Percentiles rank a stretch among this genome's conserved stretches.
phyloP scores from a whole-genome alignment of 2,113 vertebrate genomes.

The Grus americana region DNA sequence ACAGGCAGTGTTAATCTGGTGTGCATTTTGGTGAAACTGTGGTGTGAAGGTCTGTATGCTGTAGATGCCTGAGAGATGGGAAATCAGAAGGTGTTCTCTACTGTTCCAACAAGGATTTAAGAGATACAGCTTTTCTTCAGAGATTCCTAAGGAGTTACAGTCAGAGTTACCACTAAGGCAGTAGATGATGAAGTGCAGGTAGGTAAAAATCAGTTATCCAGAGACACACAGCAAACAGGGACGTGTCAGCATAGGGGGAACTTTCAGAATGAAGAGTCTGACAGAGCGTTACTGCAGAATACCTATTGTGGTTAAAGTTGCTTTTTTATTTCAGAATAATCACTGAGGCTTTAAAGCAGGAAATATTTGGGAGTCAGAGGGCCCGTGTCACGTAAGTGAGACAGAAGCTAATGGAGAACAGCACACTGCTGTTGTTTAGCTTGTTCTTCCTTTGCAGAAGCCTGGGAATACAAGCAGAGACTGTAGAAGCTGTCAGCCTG shows the following conservation, averaged over 20 bases:
- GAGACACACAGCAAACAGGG: not conserved
- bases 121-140: not conserved
- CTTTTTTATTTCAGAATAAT: not conserved
- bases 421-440: not conserved
- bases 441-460: not conserved
- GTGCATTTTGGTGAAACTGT: not conserved
- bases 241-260: not conserved
- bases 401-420: not conserved
- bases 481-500: not conserved
- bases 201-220: not conserved
- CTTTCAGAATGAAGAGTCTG: not conserved
- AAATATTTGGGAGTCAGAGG: not conserved
- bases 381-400: not conserved
- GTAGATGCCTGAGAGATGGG: not conserved
- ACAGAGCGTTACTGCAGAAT: not conserved
- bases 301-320: not conserved
- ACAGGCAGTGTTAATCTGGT: not conserved
- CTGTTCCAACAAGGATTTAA: not conserved
- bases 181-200: not conserved
- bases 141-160: not conserved
- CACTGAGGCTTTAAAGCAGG: not conserved
- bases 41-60: not conserved
- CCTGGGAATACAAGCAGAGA: not conserved
- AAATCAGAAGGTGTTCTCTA: not conserved
- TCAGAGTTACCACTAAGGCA: not conserved